Percentiles rank a stretch among this genome's conserved stretches.
phyloP scores from a whole-genome alignment of 2,797 vertebrate species.

The Masticophis lateralis region DNA sequence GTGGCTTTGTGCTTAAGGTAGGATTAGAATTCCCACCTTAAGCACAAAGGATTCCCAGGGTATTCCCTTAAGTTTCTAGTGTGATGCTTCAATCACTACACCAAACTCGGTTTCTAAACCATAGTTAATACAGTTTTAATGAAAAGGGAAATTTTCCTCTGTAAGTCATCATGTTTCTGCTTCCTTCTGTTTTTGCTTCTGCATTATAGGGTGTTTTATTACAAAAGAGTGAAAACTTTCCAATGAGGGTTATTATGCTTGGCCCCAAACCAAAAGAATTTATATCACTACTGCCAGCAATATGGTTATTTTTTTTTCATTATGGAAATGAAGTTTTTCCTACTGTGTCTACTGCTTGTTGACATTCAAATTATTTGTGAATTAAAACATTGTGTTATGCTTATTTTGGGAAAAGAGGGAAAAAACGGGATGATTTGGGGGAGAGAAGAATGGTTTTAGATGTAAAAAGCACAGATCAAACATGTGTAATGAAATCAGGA shows the following conservation, averaged over 20 bases:
- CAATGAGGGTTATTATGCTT: neutral
- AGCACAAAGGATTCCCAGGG: no score
- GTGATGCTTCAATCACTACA: neutral
- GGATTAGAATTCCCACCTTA: neutral
- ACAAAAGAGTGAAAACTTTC: neutral
- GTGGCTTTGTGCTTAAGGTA: neutral
- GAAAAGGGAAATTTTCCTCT: no score
- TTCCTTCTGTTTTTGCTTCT: neutral
- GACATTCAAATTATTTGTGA: neutral
- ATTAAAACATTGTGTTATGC: neutral
- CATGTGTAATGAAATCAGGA: neutral
- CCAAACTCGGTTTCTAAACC: neutral
- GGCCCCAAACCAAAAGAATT: neutral
- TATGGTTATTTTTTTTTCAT: neutral
- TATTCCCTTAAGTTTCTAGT: neutral
- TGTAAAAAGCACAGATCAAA: neutral
- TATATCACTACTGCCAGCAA: neutral
- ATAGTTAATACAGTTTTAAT: neutral
- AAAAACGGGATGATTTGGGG: neutral
- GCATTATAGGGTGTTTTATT: neutral
- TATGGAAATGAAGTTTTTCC: neutral
- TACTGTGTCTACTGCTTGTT: neutral
- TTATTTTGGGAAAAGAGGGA: neutral
- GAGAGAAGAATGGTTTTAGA: neutral
- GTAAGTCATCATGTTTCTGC: neutral